These are phyloP conservation scores for Orestias chungarensis DNA, from an alignment of 2,797 vertebrate species.

Conservation along the genomic window DNA sequence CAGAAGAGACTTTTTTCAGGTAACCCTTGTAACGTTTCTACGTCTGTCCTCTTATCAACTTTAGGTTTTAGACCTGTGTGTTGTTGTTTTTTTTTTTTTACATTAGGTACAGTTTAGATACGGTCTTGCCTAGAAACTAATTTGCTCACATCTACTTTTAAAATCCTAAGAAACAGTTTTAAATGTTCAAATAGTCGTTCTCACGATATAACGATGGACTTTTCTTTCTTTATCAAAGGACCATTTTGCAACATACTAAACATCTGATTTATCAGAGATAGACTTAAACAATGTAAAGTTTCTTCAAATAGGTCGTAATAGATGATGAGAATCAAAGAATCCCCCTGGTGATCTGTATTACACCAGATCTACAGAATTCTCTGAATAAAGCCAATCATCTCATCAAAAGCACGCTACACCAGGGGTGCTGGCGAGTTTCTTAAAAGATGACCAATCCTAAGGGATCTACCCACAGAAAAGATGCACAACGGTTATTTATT, in stretches of 20 bases:
- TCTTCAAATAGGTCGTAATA: neutral
- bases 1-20: too few relatives aligned
- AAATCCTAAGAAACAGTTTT: neutral
- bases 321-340: neutral
- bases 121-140: neutral
- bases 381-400: neutral
- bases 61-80: too few relatives aligned
- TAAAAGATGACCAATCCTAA: too few relatives aligned
- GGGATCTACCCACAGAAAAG: too few relatives aligned
- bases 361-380: neutral
- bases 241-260: neutral
- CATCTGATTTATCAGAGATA: neutral
- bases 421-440: too few relatives aligned
- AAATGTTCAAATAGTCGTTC: neutral
- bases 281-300: neutral
- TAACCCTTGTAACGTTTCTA: too few relatives aligned
- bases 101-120: too few relatives aligned
- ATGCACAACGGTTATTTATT: too few relatives aligned
- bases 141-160: neutral
- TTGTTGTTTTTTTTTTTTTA: too few relatives aligned
- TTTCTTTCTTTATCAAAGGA: too few relatives aligned
- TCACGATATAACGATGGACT: neutral
- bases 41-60: neutral
- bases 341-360: neutral
- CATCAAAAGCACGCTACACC: neutral